Conservation (phyloP, 2,797 vertebrate genomes). For the Peromyscus nudipes region DNA sequence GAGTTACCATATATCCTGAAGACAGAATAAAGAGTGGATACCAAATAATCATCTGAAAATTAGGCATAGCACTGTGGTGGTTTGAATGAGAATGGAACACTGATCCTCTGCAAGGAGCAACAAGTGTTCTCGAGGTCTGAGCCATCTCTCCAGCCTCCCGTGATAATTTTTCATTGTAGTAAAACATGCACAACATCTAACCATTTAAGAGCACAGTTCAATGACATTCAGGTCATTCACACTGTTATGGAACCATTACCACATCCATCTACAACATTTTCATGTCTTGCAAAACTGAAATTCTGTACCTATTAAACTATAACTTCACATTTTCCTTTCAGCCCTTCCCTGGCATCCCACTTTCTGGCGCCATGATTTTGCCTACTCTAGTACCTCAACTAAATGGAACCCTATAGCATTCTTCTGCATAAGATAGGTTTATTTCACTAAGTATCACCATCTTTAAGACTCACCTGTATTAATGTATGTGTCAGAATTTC, state of each 20-base stretch:
- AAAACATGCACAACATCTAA: neutral
- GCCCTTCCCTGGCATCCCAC: too few relatives aligned
- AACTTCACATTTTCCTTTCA: neutral
- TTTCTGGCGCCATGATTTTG: neutral
- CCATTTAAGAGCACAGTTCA: neutral
- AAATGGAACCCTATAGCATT: neutral
- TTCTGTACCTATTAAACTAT: neutral
- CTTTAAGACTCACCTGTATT: neutral
- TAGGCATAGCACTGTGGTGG: neutral
- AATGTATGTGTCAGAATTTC: neutral
- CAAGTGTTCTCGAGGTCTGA: neutral
- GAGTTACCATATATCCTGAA: neutral
- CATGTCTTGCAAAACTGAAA: neutral
- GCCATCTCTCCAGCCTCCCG: neutral
- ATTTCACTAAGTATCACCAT: neutral
- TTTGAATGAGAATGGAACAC: neutral
- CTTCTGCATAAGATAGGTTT: neutral
- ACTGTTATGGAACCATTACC: neutral
- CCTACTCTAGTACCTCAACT: neutral
- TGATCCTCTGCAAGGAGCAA: neutral
- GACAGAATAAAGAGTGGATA: neutral
- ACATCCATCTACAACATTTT: neutral
- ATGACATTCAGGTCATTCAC: neutral
- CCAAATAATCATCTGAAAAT: neutral
- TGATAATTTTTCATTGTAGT: neutral